phyloP scores from a whole-genome alignment of 1,140 invertebrate genomes.

The Drosophila nasuta region DNA sequence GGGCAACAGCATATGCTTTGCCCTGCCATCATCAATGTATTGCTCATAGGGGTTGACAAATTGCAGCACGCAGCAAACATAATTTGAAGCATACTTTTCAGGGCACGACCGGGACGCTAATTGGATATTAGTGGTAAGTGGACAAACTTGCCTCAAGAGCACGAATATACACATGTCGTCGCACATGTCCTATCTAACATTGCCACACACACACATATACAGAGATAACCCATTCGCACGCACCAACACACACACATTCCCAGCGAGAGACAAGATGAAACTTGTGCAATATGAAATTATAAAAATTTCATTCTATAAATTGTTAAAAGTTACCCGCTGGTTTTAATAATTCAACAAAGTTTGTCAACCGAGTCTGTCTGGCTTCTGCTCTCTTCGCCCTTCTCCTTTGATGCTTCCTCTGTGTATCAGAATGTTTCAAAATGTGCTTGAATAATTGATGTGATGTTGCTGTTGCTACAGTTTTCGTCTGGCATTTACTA shows the following conservation, averaged over 20 bases:
- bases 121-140: slow-evolving; percentile 76
- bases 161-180: slow-evolving; percentile 5
- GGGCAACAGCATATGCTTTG: slow-evolving; percentile 59
- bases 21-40: slow-evolving; percentile 27
- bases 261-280: slow-evolving; percentile 21
- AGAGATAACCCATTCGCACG: slow-evolving; percentile 2
- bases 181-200: slow-evolving; percentile 67
- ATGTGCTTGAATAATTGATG: slow-evolving; percentile 78
- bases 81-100: slow-evolving; percentile 72
- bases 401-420: slow-evolving; percentile 22
- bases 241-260: slow-evolving; percentile 6
- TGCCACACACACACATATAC: slow-evolving; percentile 17
- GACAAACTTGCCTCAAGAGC: slow-evolving; percentile 36
- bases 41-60: slow-evolving; percentile 68
- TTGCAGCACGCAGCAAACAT: slow-evolving; percentile 56
- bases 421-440: slow-evolving; percentile 65
- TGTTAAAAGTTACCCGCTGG: slow-evolving; percentile 38
- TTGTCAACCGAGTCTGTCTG: slow-evolving; percentile 30
- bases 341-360: slow-evolving; percentile 76
- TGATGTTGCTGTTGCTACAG: slow-evolving; percentile 34
- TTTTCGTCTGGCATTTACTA: slow-evolving; percentile 54
- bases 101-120: slow-evolving; percentile 65
- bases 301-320: slow-evolving; percentile 21
- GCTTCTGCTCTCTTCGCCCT: neutral
- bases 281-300: slow-evolving; percentile 48